Evolutionary conservation across 2,113 vertebrate species (phyloP).

Genomic region (Cnemophilus loriae): DNA sequence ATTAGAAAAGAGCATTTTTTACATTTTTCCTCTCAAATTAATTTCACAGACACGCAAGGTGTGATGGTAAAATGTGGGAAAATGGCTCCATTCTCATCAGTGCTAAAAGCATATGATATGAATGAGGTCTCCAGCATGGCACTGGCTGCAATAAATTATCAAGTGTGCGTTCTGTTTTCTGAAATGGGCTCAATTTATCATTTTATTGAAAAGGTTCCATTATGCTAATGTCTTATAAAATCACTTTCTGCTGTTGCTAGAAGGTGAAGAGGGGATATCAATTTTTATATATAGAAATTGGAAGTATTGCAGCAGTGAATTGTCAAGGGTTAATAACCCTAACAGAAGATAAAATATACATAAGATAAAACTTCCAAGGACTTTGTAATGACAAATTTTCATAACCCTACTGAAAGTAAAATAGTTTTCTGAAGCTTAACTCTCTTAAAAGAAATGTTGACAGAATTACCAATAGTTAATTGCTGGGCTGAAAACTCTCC

Average conservation of each 20-base stretch:
- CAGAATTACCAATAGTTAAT: background rate
- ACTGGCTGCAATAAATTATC: slow-evolving; percentile 74
- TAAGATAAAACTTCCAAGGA: slow-evolving; percentile 47
- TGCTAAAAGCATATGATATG: slow-evolving; percentile 70
- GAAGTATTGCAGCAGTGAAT: background rate
- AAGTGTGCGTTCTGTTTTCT: slow-evolving; percentile 72
- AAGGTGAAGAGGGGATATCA: slow-evolving; percentile 68
- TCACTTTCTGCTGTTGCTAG: slow-evolving; percentile 60
- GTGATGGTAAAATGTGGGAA: background rate
- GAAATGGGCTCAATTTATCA: slow-evolving; percentile 78
- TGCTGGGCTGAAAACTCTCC: background rate
- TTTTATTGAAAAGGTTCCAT: slow-evolving; percentile 80
- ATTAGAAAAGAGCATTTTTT: slow-evolving; percentile 34
- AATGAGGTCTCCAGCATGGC: slow-evolving; percentile 54
- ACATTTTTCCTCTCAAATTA: slow-evolving; percentile 10
- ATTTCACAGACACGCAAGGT: background rate
- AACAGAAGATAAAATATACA: background rate
- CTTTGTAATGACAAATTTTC: slow-evolving; percentile 17
- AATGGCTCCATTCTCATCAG: slow-evolving; percentile 65
- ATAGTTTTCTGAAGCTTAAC: background rate
- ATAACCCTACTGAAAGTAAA: background rate
- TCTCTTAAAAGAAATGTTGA: background rate
- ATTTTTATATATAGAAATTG: slow-evolving; percentile 55
- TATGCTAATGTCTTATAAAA: slow-evolving; percentile 80
- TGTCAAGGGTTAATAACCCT: slow-evolving; percentile 62